Percentiles rank a stretch among this genome's conserved stretches.
Conservation (phyloP, 2,888 invertebrate species). For the Geotrupes spiniger region DNA sequence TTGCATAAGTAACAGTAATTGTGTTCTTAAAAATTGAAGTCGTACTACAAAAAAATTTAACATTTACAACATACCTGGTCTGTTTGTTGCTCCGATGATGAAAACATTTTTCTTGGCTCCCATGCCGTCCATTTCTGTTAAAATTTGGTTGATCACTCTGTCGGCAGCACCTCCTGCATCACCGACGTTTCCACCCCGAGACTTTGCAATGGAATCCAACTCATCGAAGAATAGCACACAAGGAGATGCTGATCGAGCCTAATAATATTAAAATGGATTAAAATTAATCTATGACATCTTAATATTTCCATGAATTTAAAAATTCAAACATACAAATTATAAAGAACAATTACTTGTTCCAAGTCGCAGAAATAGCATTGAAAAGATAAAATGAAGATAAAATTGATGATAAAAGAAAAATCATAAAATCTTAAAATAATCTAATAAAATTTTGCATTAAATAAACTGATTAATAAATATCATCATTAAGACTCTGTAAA, state of each 20-base stretch:
- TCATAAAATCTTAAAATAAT: too few relatives aligned
- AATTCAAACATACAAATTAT: too few relatives aligned
- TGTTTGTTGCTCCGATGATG: conserved; percentile 95
- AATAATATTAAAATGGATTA: conserved; percentile 27
- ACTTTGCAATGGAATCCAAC: conserved; percentile 98
- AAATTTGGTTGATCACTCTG: conserved; percentile 98
- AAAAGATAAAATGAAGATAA: too few relatives aligned
- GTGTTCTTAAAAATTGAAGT: neutral
- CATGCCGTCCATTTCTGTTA: conserved; percentile 99
- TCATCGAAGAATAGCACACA: conserved; percentile 99
- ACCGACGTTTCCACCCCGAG: conserved; percentile 94
- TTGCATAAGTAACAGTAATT: neutral
- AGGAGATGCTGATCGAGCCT: conserved; percentile 97
- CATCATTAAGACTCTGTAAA: too few relatives aligned
- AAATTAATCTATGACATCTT: conserved; percentile 19
- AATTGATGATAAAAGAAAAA: too few relatives aligned
- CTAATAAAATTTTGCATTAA: too few relatives aligned
- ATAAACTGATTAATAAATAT: too few relatives aligned
- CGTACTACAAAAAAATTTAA: neutral
- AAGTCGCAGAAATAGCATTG: too few relatives aligned
- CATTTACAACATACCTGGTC: conserved; percentile 55
- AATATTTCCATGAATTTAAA: conserved; percentile 2
- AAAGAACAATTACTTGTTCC: too few relatives aligned
- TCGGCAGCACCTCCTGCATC: conserved; percentile 99
- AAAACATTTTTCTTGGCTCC: conserved; percentile 99